A percentile compares a stretch with the other conserved stretches of the same genome.
phyloP scores from a whole-genome alignment of 2,797 vertebrate genomes.

The Lepus oiostolus region DNA sequence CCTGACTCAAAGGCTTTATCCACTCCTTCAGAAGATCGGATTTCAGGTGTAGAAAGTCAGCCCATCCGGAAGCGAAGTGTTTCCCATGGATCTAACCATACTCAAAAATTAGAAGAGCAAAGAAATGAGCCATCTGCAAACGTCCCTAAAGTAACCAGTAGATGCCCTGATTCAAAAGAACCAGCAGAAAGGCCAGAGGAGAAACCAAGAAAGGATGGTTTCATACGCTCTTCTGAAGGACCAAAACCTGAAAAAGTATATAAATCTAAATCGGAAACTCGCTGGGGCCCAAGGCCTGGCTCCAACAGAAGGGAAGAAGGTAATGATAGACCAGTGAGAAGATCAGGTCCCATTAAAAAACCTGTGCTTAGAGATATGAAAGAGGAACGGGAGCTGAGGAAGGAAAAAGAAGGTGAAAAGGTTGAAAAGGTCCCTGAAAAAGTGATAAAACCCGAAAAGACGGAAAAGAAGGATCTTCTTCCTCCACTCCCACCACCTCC shows the following conservation, averaged over 20 bases:
- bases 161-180: constrained; percentile 91
- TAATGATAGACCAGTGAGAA: constrained; percentile 94
- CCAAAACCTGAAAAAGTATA: constrained; percentile 95
- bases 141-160: constrained; percentile 89
- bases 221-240: constrained; percentile 91
- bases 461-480: constrained; percentile 90
- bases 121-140: constrained; percentile 90
- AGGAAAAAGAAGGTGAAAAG: constrained; percentile 95
- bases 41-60: constrained; percentile 89
- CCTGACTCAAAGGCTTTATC: constrained; percentile 89
- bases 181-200: constrained; percentile 92
- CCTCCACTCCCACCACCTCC: constrained; percentile 73
- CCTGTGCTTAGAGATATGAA: constrained; percentile 99
- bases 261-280: constrained; percentile 96
- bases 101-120: constrained; percentile 94
- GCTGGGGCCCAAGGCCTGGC: constrained; percentile 95
- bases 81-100: constrained; percentile 95
- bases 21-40: constrained; percentile 90
- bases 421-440: constrained; percentile 85
- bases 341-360: constrained; percentile 99
- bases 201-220: constrained; percentile 93
- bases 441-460: constrained; percentile 88
- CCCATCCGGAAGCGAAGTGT: constrained; percentile 94
- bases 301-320: constrained; percentile 94
- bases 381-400: constrained; percentile 97